Base-by-base conservation (phyloP, 2,113 vertebrate genomes). In the Zosterops pallidus region DNA sequence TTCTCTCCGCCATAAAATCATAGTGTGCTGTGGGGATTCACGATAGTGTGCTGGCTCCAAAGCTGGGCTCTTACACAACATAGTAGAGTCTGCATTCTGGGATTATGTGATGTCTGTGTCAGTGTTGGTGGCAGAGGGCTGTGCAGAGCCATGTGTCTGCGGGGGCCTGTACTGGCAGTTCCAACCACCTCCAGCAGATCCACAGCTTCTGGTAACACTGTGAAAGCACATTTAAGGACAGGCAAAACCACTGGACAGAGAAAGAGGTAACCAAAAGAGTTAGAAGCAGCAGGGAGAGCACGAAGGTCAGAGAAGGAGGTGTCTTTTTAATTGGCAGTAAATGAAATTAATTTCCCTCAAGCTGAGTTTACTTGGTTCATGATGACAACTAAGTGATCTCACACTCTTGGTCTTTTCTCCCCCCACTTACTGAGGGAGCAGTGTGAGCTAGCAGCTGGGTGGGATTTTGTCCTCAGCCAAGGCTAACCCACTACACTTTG, bases 91-190 rank as follows among this genome's bases (percentile, higher is more conserved):
- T 46, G 16, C 26, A 10, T 31, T 71, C 26, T 49, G 37, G 4
- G 19, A 26, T 35, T 31, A 39, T 7, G 8, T 1, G 5, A 7
- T 22, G n/a, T n/a, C n/a, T 7, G 2, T 25, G 55, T 39, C 4
- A 2, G 26, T 41, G 9, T 1, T 39, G n/a, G 14, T 39, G 59
- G 59, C 41, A 77, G 20, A 11, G 18, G 18, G 17, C 15, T 55
- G 20, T 3, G 7, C 59, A 25, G 23, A 1, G 2, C 29, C 41
- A 17, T 10, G 26, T 6, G 22, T 24, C 7, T 2, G 1, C 21
- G n/a, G 20, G 8, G n/a, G 25, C 13, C 31, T 44, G 19, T 19
- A 14, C 52, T 39, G 20, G 6, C 1, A 3, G 14, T 1, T 64
- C 50, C 19, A 65, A 26, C 4, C 25, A 50, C 25, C 33, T 25